phyloP scores from a whole-genome alignment of 2,113 vertebrate genomes.

The Alces alces region DNA sequence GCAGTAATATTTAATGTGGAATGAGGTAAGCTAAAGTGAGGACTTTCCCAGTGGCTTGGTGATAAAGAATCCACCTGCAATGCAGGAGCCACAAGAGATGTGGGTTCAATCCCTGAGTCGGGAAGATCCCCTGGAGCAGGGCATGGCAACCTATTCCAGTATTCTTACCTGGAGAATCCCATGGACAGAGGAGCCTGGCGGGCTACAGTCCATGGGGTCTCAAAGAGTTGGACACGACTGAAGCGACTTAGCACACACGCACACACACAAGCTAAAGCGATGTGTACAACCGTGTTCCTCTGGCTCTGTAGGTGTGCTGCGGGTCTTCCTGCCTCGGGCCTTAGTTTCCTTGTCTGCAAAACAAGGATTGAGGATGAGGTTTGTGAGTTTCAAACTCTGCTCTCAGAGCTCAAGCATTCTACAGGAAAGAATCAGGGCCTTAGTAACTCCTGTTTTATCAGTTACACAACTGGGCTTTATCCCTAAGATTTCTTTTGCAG shows the following conservation, averaged over 20 bases:
- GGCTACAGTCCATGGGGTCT: neutral
- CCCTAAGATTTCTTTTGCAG: neutral
- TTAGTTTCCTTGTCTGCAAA: neutral
- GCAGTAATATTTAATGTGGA: rapidly evolving
- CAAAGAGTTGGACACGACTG: neutral
- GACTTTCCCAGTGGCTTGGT: neutral
- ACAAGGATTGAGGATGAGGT: neutral
- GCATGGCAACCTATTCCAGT: neutral
- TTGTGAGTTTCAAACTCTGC: neutral
- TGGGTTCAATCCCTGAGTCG: neutral
- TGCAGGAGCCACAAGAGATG: neutral
- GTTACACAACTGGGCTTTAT: neutral
- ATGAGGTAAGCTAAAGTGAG: neutral
- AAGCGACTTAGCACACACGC: neutral
- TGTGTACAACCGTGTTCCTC: neutral
- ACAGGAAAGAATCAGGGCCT: neutral
- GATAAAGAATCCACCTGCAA: neutral
- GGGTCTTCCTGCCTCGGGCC: neutral
- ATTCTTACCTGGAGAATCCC: neutral
- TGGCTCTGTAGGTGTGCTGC: neutral
- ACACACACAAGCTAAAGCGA: neutral
- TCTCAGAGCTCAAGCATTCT: neutral
- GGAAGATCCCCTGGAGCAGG: neutral
- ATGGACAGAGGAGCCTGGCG: neutral
- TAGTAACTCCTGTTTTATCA: neutral